Evolutionary conservation across 1,140 invertebrate genomes (phyloP), one percentile per base, ranked within the genome.

Genomic region (Anadara kagoshimensis): DNA sequence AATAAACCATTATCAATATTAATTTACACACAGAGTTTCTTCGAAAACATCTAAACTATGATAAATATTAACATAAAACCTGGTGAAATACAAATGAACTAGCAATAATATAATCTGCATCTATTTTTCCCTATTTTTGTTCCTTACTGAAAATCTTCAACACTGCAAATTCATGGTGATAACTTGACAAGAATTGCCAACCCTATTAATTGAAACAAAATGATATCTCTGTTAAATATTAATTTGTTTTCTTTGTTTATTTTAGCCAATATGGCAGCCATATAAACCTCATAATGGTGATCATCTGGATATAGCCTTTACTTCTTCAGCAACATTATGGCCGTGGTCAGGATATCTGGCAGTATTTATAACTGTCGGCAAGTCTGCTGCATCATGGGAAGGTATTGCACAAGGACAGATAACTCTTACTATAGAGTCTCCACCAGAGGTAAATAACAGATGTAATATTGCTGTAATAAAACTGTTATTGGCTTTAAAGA

Each of bases 331-430:
- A 71, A 91, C 94, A 45, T 89, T 99, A 20, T 99, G 97, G 97
- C 97, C 97, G 0, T 99, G 97, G 97, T 96, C 96, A 10, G 97
- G 97, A 0, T 98, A 95, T 93, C 88, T 99, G 66, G 95, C 96
- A 14, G 92, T 98, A 11, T 92, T 92, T 81, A 91, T 96, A 72
- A 90, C 91, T 4, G 94, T 95, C 0, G 81, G 91, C 2, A 89
- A 92, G 76, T 89, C 89, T 54, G 95, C 94, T 11, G 92, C 92
- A 4, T 90, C 92, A 63, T 97, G 94, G 91, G 94, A 97, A 83
- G 94, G 94, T 24, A 90, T 93, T 62, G 93, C 93, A 36, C 93
- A 94, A 90, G 97, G 97, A 24, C 94, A 96, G 85, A 92, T 99
- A 56, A 93, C 93, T 63, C 84, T 98, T 22, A 94, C 94, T 0